phyloP scores from a whole-genome alignment of 2,888 invertebrate species.

The Cephus runcator region DNA sequence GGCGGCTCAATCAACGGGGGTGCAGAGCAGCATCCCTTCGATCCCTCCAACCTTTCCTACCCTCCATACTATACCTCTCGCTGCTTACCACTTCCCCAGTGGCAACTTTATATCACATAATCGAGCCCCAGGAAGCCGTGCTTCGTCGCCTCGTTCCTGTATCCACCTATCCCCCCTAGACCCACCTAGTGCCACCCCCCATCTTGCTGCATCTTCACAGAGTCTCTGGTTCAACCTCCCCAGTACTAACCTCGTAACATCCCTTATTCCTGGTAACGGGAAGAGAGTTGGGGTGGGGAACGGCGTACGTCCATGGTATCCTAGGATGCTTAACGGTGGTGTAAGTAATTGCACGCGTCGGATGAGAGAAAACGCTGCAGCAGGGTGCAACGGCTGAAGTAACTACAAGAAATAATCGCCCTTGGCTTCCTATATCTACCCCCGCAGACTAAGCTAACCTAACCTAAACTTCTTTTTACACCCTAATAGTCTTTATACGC shows the following conservation, averaged over 20 bases:
- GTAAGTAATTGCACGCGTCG: constrained; percentile 29
- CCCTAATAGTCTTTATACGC: too few species aligned
- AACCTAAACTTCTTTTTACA: too few species aligned
- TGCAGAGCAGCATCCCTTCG: constrained; percentile 38
- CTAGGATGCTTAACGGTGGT: constrained; percentile 21
- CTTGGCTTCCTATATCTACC: neutral
- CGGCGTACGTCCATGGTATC: neutral
- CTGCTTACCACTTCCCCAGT: constrained; percentile 32
- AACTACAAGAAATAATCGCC: constrained; percentile 30
- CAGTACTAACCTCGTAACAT: too few species aligned
- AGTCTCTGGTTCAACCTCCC: neutral
- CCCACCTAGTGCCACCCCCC: too few species aligned
- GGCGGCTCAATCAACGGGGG: constrained; percentile 53
- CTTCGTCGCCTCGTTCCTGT: neutral
- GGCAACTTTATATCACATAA: constrained; percentile 53
- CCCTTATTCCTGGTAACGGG: too few species aligned
- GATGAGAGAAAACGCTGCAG: constrained; percentile 21
- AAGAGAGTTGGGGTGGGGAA: too few species aligned
- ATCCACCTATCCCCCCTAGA: neutral
- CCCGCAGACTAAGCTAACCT: too few species aligned
- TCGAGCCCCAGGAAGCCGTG: constrained; percentile 36
- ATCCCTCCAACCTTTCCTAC: constrained; percentile 35
- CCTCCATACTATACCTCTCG: constrained; percentile 19
- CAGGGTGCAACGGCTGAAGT: constrained; percentile 2
- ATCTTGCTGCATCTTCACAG: neutral